Percentiles rank a stretch among this genome's conserved stretches.
Evolutionary conservation across 30 jellyfish, hydroid and myxozoan genomes (phyloP).

Genomic region (Cassiopea andromeda): DNA sequence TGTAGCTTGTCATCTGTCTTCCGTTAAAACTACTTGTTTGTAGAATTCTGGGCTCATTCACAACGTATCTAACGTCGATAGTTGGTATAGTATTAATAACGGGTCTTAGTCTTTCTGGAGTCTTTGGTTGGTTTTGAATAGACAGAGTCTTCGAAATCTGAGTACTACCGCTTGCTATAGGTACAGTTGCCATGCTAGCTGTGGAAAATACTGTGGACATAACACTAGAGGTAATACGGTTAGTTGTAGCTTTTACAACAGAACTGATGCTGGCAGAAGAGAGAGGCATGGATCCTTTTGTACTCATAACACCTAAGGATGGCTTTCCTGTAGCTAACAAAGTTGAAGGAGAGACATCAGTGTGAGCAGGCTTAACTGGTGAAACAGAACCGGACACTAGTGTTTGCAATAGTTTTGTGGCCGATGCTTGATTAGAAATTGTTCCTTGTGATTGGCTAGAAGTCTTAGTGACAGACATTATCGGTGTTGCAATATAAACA

Average conservation of each 20-base stretch:
- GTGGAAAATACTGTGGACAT: not conserved
- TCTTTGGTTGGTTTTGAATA: not conserved
- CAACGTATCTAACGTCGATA: not conserved
- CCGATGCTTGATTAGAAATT: conserved; percentile 3
- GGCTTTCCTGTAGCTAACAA: conserved; percentile 25
- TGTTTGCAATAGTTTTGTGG: conserved; percentile 49
- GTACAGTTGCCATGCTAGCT: not conserved
- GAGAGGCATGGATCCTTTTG: conserved; percentile 36
- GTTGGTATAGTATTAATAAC: not conserved
- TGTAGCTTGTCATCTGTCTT: too few relatives aligned
- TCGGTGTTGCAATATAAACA: conserved; percentile 99
- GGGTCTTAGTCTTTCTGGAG: not conserved
- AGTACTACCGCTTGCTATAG: not conserved
- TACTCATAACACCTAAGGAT: conserved; percentile 32
- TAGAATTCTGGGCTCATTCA: not conserved
- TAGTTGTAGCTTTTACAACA: not conserved
- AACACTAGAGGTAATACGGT: not conserved
- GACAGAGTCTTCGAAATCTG: not conserved
- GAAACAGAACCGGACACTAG: conserved; percentile 33
- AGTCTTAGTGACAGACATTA: conserved; percentile 92
- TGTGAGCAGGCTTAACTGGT: conserved; percentile 39
- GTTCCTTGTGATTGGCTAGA: conserved; percentile 38
- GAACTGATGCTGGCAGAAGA: conserved; percentile 2
- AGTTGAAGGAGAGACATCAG: conserved; percentile 54
- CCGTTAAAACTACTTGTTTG: not conserved